Evolutionary conservation across 2,113 vertebrate species (phyloP), one percentile per base, ranked within the genome.

Genomic region (Lepus europaeus): DNA sequence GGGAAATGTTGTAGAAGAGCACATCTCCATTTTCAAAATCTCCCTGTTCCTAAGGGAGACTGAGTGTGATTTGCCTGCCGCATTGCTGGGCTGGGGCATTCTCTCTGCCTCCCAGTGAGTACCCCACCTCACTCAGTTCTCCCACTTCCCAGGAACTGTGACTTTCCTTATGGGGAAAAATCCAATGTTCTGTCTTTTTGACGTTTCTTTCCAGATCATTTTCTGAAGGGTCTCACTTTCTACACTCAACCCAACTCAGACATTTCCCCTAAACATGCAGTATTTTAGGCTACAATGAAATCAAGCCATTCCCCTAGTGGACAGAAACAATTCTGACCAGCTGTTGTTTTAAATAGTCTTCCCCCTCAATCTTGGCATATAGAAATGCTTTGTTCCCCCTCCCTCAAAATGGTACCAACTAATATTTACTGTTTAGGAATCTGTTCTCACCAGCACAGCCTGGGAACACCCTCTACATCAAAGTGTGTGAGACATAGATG

Each of bases 61-160:
- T 61, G 6, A 25, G 1, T 4, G 0, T 20, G 10, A 49, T 6
- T 29, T 1, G 0, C 17, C 5, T 23, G n/a, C 53, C 1, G 27
- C 49, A 3, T 51, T 13, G 9, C 36, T 4, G 27, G 11, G 14
- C 64, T 6, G 11, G 23, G 85, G 36, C 9, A 36, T 20, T 51
- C 49, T 33, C 39, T 72, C 45, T 45, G 45, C 31, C 16, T 6
- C 61, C 45, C 29, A 45, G 20, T 22, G 10, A 9, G 0, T 39
- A 29, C 5, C 39, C 70, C 49, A 64, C 49, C 45, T 61, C 53
- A 27, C 66, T 33, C 56, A 49, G 14, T 20, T 20, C 16, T 86
- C 63, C 39, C 14, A 2, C 14, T n/a, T 29, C 25, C 68, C 11
- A 31, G 29, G 12, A 29, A 8, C 19, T 19, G 22, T 10, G 36